Percentiles rank a stretch among this genome's conserved stretches.
These are phyloP conservation scores for Athene cunicularia DNA, from an alignment of 2,113 vertebrate species.

Conservation along the genomic window DNA sequence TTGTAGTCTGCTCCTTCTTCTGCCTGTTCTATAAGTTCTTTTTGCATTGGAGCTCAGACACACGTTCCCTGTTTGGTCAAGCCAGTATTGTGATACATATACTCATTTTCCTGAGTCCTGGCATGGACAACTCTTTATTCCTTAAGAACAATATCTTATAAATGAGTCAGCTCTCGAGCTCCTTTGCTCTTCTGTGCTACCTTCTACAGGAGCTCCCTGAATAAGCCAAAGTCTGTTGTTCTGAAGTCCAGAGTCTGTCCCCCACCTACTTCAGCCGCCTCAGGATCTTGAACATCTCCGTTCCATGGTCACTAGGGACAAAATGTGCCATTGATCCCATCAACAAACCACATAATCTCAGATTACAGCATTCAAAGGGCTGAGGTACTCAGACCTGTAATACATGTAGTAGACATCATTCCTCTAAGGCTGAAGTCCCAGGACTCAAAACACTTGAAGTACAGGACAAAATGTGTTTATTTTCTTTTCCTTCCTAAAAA, in stretches of 20 bases:
- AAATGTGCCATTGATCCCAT: not conserved
- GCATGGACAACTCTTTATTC: not conserved
- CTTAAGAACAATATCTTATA: not conserved
- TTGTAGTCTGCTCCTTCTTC: not conserved
- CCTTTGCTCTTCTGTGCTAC: not conserved
- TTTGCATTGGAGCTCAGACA: not conserved
- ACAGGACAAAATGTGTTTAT: not conserved
- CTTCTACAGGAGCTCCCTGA: not conserved
- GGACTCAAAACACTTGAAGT: not conserved
- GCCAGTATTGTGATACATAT: accelerated
- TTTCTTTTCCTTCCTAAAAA: not conserved
- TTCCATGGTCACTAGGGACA: not conserved
- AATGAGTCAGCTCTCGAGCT: not conserved
- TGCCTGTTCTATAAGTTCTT: not conserved
- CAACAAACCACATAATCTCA: not conserved
- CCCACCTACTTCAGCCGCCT: not conserved
- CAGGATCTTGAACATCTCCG: not conserved
- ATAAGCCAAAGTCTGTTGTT: not conserved
- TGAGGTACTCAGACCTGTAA: not conserved
- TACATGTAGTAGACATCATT: not conserved
- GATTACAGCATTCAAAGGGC: not conserved
- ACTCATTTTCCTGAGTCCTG: not conserved
- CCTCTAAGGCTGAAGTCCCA: not conserved
- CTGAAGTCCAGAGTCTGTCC: not conserved
- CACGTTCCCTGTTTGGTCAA: not conserved